Conservation (phyloP, 1,140 invertebrate species). For the Wasmannia auropunctata region DNA sequence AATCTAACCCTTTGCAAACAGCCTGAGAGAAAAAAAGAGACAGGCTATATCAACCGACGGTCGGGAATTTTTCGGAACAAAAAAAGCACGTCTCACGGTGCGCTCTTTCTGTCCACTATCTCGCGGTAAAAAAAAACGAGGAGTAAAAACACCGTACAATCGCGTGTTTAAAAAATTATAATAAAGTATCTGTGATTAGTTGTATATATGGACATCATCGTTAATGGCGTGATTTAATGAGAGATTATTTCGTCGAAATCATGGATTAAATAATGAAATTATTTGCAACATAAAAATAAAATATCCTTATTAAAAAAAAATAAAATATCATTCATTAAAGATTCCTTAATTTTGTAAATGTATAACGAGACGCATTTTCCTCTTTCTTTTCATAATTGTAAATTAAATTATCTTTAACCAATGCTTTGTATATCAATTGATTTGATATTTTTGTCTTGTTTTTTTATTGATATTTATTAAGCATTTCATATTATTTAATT, state of each 20-base stretch:
- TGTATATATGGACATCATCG: neutral
- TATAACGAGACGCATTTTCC: neutral
- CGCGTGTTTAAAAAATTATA: slow-evolving; percentile 31
- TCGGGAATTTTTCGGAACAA: slow-evolving; percentile 18
- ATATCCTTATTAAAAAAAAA: neutral
- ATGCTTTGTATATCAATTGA: neutral
- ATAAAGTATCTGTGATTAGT: slow-evolving; percentile 40
- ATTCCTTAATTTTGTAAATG: neutral
- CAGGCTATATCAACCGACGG: slow-evolving; percentile 49
- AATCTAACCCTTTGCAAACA: slow-evolving; percentile 77
- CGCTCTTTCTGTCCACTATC: slow-evolving; percentile 28
- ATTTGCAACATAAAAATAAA: neutral
- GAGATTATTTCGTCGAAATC: neutral
- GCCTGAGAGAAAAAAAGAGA: slow-evolving; percentile 70
- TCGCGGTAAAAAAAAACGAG: neutral
- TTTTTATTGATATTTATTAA: neutral
- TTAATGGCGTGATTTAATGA: slow-evolving; percentile 42
- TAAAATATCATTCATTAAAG: neutral
- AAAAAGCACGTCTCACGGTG: slow-evolving; percentile 63
- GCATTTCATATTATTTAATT: neutral
- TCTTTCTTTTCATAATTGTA: neutral
- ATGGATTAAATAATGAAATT: neutral
- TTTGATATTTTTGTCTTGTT: too few species aligned
- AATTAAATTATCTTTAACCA: neutral
- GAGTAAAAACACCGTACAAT: slow-evolving; percentile 48